phyloP scores from a whole-genome alignment of 2,113 vertebrate genomes.

The Lophura nycthemera region DNA sequence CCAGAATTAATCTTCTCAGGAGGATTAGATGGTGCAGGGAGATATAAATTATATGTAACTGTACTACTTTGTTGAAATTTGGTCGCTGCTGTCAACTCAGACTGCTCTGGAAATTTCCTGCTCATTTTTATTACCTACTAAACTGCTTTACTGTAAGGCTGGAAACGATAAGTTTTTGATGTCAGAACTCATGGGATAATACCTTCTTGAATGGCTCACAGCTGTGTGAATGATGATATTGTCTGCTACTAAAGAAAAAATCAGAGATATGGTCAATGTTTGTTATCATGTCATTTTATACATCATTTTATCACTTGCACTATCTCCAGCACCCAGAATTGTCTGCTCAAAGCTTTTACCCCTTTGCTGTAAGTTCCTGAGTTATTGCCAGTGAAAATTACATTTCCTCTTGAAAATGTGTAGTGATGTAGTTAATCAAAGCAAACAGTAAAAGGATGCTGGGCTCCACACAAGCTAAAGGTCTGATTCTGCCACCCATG shows the following conservation, averaged over 20 bases:
- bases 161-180: slow-evolving; percentile 64
- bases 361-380: slow-evolving; percentile 35
- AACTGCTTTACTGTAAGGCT: slow-evolving; percentile 59
- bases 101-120: slow-evolving; percentile 59
- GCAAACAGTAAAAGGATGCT: slow-evolving; percentile 34
- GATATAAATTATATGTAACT: slow-evolving; percentile 61
- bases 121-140: slow-evolving; percentile 65
- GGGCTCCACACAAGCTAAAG: neutral
- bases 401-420: slow-evolving; percentile 53
- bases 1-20: slow-evolving; percentile 58
- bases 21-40: slow-evolving; percentile 39
- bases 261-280: slow-evolving; percentile 66
- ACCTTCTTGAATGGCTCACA: slow-evolving; percentile 64
- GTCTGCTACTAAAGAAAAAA: slow-evolving; percentile 64
- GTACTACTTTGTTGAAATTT: slow-evolving; percentile 58
- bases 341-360: slow-evolving; percentile 55
- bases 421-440: slow-evolving; percentile 63
- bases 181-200: slow-evolving; percentile 59
- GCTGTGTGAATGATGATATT: slow-evolving; percentile 69
- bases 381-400: slow-evolving; percentile 39
- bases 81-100: slow-evolving; percentile 53
- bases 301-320: slow-evolving; percentile 56
- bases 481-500: slow-evolving; percentile 20
- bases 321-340: slow-evolving; percentile 50
- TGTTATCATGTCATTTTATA: slow-evolving; percentile 68